Percentiles rank a stretch among this genome's conserved stretches.
These are phyloP conservation scores for Perognathus longimembris DNA, from an alignment of 2,113 vertebrate genomes.

Conservation along the genomic window DNA sequence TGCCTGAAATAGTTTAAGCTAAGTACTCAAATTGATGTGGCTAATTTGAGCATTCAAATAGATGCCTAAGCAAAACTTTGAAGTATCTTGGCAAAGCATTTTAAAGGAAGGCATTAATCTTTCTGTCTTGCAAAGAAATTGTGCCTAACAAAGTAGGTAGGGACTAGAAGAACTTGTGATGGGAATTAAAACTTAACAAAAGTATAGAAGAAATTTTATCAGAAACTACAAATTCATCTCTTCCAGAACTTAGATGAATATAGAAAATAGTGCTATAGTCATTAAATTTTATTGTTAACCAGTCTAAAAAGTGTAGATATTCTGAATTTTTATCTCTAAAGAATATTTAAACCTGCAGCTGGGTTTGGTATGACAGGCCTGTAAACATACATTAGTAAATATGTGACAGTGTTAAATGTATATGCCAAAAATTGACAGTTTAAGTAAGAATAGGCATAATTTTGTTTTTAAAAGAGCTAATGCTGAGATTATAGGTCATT, in stretches of 20 bases:
- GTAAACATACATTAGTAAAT: not conserved
- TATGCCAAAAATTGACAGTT: too few species aligned
- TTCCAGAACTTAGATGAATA: not conserved
- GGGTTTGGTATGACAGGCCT: not conserved
- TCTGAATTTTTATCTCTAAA: constrained; percentile 17
- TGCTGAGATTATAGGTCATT: not conserved
- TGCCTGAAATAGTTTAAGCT: constrained; percentile 78
- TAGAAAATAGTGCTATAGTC: not conserved
- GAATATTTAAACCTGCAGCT: not conserved
- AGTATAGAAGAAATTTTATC: constrained; percentile 4
- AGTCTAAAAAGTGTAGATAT: not conserved
- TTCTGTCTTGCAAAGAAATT: constrained; percentile 73
- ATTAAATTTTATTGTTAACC: not conserved
- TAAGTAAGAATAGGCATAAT: too few species aligned
- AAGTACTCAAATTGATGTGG: constrained; percentile 75
- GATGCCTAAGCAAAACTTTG: constrained; percentile 76
- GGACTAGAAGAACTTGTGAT: constrained; percentile 38
- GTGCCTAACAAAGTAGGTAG: constrained; percentile 40
- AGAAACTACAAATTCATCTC: constrained; percentile 18
- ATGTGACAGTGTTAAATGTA: too few species aligned
- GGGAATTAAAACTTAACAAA: constrained; percentile 41
- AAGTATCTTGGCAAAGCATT: constrained; percentile 74
- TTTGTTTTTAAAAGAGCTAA: too few species aligned
- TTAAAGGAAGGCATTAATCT: constrained; percentile 72
- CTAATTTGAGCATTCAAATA: constrained; percentile 76